These are phyloP conservation scores for Lonchura striata DNA, from an alignment of 2,113 vertebrate genomes.

Conservation along the genomic window DNA sequence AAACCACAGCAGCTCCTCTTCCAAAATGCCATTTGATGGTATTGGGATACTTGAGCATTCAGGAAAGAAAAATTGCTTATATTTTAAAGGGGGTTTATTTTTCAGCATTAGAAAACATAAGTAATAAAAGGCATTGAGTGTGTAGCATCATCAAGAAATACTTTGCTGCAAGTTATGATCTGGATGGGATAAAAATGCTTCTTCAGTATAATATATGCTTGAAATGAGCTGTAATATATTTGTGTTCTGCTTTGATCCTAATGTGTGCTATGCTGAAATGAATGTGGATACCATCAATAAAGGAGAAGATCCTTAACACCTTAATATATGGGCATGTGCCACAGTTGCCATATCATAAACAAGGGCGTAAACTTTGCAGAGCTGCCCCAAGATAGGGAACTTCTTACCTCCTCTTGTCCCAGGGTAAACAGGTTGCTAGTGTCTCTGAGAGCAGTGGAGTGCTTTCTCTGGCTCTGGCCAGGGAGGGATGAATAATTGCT, in stretches of 20 bases:
- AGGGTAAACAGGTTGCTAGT: background rate
- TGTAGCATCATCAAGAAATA: background rate
- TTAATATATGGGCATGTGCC: background rate
- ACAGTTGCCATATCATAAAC: background rate
- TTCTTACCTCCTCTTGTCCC: background rate
- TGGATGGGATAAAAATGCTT: background rate
- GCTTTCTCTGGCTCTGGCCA: background rate
- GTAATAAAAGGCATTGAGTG: background rate
- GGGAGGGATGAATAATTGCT: background rate
- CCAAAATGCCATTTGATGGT: slow-evolving; percentile 16
- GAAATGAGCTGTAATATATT: background rate
- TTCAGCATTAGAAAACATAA: background rate
- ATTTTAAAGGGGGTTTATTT: slow-evolving; percentile 4
- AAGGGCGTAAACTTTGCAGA: background rate
- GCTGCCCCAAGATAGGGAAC: background rate
- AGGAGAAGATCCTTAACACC: slow-evolving; percentile 18
- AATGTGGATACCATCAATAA: background rate
- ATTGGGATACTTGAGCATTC: background rate
- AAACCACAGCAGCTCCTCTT: background rate
- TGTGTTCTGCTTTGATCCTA: slow-evolving; percentile 38
- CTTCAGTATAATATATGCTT: background rate
- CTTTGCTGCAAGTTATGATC: background rate
- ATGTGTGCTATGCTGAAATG: background rate
- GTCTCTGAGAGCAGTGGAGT: background rate
- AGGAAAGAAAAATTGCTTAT: background rate